phyloP scores from a whole-genome alignment of 2,797 vertebrate species.

The Crotalus adamanteus region DNA sequence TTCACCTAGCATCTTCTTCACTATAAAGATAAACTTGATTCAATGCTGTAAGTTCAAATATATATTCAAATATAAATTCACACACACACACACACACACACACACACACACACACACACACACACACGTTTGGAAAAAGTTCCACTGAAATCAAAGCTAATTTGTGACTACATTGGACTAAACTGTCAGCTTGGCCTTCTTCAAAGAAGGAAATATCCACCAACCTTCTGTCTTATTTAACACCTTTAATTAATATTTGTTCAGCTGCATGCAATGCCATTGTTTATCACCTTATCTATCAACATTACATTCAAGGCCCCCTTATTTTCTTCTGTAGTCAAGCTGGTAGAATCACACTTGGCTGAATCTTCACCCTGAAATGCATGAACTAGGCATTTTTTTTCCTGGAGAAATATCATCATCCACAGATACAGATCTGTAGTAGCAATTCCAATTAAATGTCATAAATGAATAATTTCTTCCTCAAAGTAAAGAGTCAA shows the following conservation, averaged over 20 bases:
- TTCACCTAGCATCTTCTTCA: neutral
- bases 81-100: neutral
- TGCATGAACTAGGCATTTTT: constrained; percentile 49
- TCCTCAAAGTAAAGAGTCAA: constrained; percentile 53
- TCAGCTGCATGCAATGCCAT: constrained; percentile 15
- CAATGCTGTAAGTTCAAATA: neutral
- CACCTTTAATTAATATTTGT: constrained; percentile 26
- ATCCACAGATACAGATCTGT: constrained; percentile 61
- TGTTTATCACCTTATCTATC: constrained; percentile 3
- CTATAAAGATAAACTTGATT: neutral
- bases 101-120: neutral
- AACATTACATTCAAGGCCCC: constrained; percentile 5
- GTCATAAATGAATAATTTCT: constrained; percentile 65
- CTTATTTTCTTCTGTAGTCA: neutral
- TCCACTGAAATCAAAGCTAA: neutral
- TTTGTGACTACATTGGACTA: neutral
- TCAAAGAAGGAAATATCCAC: neutral
- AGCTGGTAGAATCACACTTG: constrained; percentile 2
- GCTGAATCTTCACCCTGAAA: constrained; percentile 38
- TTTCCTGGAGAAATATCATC: constrained; percentile 45
- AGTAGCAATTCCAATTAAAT: constrained; percentile 62
- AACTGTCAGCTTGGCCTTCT: neutral
- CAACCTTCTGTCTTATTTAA: constrained; percentile 9
- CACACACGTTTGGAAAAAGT: neutral
- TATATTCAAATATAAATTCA: neutral